Evolutionary conservation across 2,888 invertebrate genomes (phyloP), one percentile per base, ranked within the genome.

Genomic region (Drosophila heteroneura): DNA sequence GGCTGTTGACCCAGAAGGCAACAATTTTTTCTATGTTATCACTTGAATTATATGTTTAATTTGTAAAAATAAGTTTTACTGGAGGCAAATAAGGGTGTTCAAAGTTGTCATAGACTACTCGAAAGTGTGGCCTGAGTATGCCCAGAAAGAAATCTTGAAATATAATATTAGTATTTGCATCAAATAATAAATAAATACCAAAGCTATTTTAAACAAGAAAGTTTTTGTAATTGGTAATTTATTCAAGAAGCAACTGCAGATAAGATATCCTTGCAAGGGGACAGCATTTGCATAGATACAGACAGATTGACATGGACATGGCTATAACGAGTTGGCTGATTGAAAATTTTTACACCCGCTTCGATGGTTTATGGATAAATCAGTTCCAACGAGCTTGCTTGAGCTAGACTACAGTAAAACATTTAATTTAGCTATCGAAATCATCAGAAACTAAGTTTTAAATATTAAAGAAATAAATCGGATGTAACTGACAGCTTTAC

Each of bases 1-100:
- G 68, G 68, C 70, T 69, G 67, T 78, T 84, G 85, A 84, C 78
- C 82, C 58, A 16, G 19, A 49, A 39, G 44, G n/a, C 49, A 56
- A 58, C 41, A 51, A 47, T 28, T 56, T 47, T 10, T 44, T 12
- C 22, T 1, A 12, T 26, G 7, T 47, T 47, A 16, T 16, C 47
- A 47, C 26, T 26, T 47, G 22, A 22, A 26, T 26, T 47, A 47
- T 26, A 26, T 47, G 47, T 47, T 47, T 22, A 47, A 47, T 47
- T 47, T 47, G 16, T 47, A 47, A 22, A 26, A 47, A 47, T 5
- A 22, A 44, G 22, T 22, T 22, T 5, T 22, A 2, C 22, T 5
- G 16, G 16, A 26, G 7, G 47, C 47, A 47, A 47, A 47, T 26
- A 22, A 22, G 7, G 22, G 7, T 22, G 22, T n/a, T 22, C 22